phyloP scores from a whole-genome alignment of 2,797 vertebrate genomes.

The Todus mexicanus region DNA sequence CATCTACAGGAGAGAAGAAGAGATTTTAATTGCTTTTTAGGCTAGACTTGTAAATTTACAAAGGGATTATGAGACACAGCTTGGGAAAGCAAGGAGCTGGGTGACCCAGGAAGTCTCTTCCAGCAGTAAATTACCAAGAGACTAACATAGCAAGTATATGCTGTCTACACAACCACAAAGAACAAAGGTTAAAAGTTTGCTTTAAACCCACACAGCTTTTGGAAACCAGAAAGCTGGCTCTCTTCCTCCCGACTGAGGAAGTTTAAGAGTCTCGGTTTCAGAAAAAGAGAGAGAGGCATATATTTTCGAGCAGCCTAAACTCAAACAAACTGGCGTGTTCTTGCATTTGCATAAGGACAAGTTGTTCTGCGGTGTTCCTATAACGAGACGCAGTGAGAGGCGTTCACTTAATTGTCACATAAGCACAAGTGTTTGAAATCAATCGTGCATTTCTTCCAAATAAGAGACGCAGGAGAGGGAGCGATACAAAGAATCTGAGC shows the following conservation, averaged over 20 bases:
- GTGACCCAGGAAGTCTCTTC: conserved; percentile 32
- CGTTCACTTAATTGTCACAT: conserved; percentile 20
- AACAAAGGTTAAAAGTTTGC: conserved; percentile 24
- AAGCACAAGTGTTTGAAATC: conserved; percentile 35
- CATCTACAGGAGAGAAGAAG: neutral
- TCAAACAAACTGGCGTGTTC: conserved; percentile 14
- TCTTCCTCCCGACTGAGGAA: neutral
- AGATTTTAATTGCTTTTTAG: neutral
- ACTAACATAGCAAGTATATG: conserved; percentile 7
- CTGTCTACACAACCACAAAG: conserved; percentile 23
- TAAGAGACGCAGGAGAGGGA: neutral
- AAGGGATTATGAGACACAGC: neutral
- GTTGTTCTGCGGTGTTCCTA: conserved; percentile 29
- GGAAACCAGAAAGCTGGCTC: conserved; percentile 1
- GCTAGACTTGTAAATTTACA: neutral
- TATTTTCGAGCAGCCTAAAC: conserved; percentile 28
- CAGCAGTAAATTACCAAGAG: conserved; percentile 9
- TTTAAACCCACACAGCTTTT: conserved; percentile 37
- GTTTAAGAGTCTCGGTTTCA: neutral
- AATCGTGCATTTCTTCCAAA: conserved; percentile 27
- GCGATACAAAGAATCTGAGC: conserved; percentile 20
- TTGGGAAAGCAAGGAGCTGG: conserved; percentile 12
- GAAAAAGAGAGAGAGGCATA: neutral
- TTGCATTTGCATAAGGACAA: conserved; percentile 52
- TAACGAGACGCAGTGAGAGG: conserved; percentile 37